phyloP scores from a whole-genome alignment of 2,113 vertebrate genomes.

The Astur gentilis region DNA sequence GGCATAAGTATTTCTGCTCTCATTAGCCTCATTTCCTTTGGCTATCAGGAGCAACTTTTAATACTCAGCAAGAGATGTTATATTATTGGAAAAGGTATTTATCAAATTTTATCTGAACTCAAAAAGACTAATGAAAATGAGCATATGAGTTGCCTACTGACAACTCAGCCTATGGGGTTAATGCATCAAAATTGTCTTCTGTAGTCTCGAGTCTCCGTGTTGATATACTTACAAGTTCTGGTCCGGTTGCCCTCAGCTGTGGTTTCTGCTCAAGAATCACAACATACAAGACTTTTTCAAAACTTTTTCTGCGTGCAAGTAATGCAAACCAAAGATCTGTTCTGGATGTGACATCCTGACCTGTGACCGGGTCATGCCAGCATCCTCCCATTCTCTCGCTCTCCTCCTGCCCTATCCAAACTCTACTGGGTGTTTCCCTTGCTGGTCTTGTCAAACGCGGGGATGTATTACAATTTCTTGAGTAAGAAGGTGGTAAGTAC shows the following conservation, averaged over 20 bases:
- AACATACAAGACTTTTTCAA: background rate
- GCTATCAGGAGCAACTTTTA: background rate
- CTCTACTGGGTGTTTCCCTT: background rate
- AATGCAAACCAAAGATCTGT: background rate
- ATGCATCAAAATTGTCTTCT: background rate
- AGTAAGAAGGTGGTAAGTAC: background rate
- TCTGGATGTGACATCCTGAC: background rate
- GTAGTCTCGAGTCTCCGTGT: background rate
- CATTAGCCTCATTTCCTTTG: background rate
- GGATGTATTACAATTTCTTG: background rate
- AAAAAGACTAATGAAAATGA: background rate
- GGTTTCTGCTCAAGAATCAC: background rate
- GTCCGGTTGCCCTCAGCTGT: background rate
- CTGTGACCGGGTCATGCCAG: background rate
- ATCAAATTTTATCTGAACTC: background rate
- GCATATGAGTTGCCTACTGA: background rate
- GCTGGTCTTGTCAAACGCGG: background rate
- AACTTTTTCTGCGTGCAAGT: background rate
- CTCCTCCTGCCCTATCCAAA: background rate
- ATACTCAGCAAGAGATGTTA: background rate
- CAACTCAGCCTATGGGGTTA: background rate
- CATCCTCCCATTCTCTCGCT: accelerated
- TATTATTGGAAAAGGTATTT: background rate
- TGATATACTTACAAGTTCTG: background rate
- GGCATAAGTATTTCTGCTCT: background rate